These are phyloP conservation scores for Biston betularia DNA, from an alignment of 2,888 invertebrate species.

Conservation along the genomic window DNA sequence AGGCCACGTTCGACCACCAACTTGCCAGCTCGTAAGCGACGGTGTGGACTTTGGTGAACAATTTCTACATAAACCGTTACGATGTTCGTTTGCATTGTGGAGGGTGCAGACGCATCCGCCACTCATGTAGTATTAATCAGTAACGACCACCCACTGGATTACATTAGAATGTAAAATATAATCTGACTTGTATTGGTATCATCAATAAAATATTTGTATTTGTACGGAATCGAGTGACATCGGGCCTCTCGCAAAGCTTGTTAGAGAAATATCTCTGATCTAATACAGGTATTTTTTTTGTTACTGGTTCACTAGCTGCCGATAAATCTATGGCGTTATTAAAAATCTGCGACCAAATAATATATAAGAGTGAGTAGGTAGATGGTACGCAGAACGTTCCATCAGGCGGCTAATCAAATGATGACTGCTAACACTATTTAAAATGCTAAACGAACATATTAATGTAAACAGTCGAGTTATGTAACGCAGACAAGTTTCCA, in stretches of 20 bases:
- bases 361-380: too few relatives aligned
- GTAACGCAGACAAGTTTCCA: constrained; percentile 19
- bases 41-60: too few relatives aligned
- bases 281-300: too few relatives aligned
- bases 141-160: not conserved
- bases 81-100: too few relatives aligned
- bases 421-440: constrained; percentile 13
- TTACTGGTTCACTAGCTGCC: too few relatives aligned
- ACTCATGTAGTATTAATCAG: constrained; percentile 8
- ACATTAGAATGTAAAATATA: not conserved
- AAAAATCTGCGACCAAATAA: too few relatives aligned
- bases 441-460: constrained; percentile 26
- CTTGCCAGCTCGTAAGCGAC: too few relatives aligned
- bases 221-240: not conserved
- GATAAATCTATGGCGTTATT: too few relatives aligned
- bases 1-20: too few relatives aligned
- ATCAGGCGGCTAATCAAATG: not conserved
- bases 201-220: too few relatives aligned
- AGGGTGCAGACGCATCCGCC: not conserved
- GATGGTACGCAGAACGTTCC: not conserved
- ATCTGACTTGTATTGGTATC: too few relatives aligned
- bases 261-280: too few relatives aligned
- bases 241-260: not conserved
- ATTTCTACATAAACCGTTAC: not conserved
- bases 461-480: constrained; percentile 30